phyloP scores from a whole-genome alignment of 2,797 vertebrate species.

The Sylvilagus floridanus region DNA sequence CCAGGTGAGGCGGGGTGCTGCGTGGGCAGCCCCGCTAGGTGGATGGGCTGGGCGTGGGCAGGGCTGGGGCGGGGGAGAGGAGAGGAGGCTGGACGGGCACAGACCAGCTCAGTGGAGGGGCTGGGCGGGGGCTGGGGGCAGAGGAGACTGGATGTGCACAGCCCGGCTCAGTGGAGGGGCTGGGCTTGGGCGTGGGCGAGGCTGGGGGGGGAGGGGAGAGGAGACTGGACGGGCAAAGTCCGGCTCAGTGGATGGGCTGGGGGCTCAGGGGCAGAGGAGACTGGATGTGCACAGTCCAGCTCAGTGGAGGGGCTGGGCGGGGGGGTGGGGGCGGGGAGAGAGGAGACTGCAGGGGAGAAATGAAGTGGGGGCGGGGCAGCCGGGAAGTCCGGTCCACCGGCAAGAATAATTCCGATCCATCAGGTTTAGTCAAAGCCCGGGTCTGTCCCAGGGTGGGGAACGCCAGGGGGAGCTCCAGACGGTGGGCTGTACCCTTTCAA shows the following conservation, averaged over 20 bases:
- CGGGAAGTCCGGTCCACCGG: background rate
- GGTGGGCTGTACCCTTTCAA: rapidly evolving
- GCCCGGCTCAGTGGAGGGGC: background rate
- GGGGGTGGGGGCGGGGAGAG: background rate
- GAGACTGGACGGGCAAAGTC: too few species aligned
- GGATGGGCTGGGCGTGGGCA: too few species aligned
- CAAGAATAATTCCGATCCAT: background rate
- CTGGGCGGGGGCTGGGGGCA: too few species aligned
- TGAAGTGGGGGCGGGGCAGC: background rate
- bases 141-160: background rate
- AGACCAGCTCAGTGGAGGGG: too few species aligned
- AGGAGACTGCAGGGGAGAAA: background rate
- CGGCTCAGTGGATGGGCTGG: too few species aligned
- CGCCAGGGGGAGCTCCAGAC: background rate
- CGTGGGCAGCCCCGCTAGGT: too few species aligned
- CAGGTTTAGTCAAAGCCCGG: background rate
- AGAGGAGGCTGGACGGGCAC: too few species aligned
- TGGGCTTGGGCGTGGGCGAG: too few species aligned
- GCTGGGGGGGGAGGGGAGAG: background rate
- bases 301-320: too few species aligned
- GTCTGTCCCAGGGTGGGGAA: background rate
- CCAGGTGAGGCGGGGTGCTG: slow-evolving; percentile 86
- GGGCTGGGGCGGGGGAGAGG: too few species aligned
- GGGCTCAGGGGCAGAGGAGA: background rate
- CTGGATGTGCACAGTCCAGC: too few species aligned